Percentiles rank a stretch among this genome's conserved stretches.
Evolutionary conservation across 2,113 vertebrate species (phyloP).

Genomic region (Oreochromis aureus): DNA sequence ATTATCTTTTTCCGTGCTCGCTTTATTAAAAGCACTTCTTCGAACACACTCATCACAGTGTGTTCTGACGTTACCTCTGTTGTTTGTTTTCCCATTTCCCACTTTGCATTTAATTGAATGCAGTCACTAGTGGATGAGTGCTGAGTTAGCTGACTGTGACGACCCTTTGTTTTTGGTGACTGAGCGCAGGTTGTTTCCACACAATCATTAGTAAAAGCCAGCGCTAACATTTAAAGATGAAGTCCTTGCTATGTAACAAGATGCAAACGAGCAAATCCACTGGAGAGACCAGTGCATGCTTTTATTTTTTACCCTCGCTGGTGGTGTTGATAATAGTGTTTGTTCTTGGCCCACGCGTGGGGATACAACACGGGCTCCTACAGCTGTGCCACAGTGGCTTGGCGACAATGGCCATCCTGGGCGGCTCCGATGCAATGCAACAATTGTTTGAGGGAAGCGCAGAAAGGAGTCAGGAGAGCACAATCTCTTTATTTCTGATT

Average conservation of each 20-base stretch:
- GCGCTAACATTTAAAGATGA: neutral
- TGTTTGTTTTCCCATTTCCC: neutral
- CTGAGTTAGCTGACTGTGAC: neutral
- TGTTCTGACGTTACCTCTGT: neutral
- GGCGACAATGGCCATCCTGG: conserved; percentile 39
- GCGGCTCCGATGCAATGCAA: conserved; percentile 7
- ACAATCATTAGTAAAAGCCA: conserved; percentile 26
- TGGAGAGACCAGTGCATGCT: neutral
- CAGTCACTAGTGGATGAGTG: neutral
- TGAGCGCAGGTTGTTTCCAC: neutral
- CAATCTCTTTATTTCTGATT: conserved; percentile 30
- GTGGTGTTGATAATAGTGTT: conserved; percentile 33
- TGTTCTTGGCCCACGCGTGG: neutral
- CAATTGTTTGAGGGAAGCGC: conserved; percentile 21
- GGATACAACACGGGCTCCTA: neutral
- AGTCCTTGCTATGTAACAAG: conserved; percentile 11
- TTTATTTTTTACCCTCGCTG: neutral
- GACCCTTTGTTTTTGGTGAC: conserved; percentile 17
- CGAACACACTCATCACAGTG: neutral
- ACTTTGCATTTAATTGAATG: conserved; percentile 2
- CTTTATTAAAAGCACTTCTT: neutral
- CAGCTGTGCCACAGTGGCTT: conserved; percentile 10
- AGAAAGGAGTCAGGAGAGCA: neutral
- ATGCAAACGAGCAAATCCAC: conserved; percentile 12
- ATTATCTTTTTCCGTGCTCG: neutral